These are phyloP conservation scores for Aselliscus stoliczkanus DNA, from an alignment of 2,797 vertebrate genomes.

Conservation along the genomic window DNA sequence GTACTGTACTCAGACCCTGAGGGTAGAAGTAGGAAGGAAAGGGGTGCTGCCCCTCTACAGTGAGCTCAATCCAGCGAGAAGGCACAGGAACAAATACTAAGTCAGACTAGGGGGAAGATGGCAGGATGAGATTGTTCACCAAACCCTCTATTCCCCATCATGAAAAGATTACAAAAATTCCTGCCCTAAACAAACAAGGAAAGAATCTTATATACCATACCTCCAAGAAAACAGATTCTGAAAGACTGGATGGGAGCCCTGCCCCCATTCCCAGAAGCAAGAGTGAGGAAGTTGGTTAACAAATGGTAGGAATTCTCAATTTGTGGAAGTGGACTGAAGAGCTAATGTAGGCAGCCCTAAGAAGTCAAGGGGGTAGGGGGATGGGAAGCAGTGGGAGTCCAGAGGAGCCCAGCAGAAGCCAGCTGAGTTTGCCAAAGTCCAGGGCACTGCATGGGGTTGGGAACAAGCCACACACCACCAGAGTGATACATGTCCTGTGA, in stretches of 20 bases:
- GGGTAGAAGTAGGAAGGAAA: neutral
- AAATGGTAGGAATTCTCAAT: neutral
- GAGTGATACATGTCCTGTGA: neutral
- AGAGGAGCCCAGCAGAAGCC: neutral
- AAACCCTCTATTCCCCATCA: neutral
- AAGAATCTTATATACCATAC: neutral
- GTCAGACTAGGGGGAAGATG: neutral
- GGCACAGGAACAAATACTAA: neutral
- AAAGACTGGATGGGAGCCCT: neutral
- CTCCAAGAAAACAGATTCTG: neutral
- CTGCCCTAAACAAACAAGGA: neutral
- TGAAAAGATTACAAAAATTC: neutral
- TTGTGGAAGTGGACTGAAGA: neutral
- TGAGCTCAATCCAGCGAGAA: neutral
- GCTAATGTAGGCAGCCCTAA: neutral
- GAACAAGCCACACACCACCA: neutral
- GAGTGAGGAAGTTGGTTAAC: neutral
- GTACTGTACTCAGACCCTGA: neutral
- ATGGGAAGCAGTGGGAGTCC: neutral
- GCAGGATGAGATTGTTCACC: neutral
- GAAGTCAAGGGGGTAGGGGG: neutral
- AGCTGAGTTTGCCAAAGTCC: neutral
- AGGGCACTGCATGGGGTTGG: neutral
- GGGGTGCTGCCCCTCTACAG: neutral
- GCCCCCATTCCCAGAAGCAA: neutral